phyloP scores from a whole-genome alignment of 1,140 invertebrate genomes.

The Papilio polyxenes region DNA sequence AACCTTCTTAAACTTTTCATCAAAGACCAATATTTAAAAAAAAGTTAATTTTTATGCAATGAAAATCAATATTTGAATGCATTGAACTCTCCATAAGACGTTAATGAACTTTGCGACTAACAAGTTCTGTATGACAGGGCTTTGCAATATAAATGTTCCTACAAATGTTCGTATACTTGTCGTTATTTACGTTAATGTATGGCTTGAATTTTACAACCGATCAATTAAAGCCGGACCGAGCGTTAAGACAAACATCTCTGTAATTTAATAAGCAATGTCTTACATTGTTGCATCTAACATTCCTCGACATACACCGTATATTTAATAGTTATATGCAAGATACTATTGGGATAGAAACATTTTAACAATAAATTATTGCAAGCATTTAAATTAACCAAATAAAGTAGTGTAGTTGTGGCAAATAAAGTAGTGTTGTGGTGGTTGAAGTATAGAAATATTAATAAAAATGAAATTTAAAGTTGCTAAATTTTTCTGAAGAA shows the following conservation, averaged over 20 bases:
- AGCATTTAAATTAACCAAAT: not conserved
- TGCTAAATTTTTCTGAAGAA: too few relatives aligned
- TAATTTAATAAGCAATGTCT: constrained; percentile 22
- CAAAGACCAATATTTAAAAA: not conserved
- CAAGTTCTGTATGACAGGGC: not conserved
- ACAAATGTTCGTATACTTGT: not conserved
- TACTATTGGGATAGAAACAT: not conserved
- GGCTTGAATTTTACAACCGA: constrained; percentile 15
- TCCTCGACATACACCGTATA: not conserved
- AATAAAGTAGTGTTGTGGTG: not conserved
- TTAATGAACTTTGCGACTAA: constrained; percentile 22
- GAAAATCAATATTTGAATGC: constrained; percentile 1
- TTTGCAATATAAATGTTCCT: not conserved
- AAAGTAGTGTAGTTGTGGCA: not conserved
- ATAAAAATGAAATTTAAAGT: not conserved
- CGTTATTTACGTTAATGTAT: constrained; percentile 19
- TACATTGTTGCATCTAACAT: constrained; percentile 19
- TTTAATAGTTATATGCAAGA: constrained; percentile 4
- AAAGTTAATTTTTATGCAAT: not conserved
- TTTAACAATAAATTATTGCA: not conserved
- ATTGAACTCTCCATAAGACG: constrained; percentile 1
- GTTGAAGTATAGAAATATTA: not conserved
- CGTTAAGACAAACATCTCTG: constrained; percentile 27
- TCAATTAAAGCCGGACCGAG: not conserved
- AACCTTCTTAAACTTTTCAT: not conserved